These are phyloP conservation scores for Danionella cerebrum DNA, from an alignment of 2,113 vertebrate species.

Conservation along the genomic window DNA sequence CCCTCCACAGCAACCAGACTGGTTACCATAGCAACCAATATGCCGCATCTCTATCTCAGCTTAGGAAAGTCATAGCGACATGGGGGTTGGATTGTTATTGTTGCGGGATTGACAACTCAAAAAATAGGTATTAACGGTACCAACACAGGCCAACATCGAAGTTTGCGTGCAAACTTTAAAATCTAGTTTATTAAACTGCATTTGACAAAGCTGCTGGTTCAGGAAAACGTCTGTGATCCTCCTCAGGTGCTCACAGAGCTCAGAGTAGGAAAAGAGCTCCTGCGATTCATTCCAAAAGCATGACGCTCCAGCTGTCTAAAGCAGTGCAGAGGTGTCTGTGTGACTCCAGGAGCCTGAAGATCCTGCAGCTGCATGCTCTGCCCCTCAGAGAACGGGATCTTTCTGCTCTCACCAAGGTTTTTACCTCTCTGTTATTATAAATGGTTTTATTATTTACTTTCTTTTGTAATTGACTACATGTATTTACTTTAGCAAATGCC, in stretches of 20 bases:
- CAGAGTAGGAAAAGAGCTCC: constrained; percentile 72
- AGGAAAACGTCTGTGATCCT: neutral
- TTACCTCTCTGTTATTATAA: neutral
- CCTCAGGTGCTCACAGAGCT: constrained; percentile 7
- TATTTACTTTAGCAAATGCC: no score
- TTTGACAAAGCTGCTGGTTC: neutral
- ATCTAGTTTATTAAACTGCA: no score
- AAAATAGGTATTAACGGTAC: no score
- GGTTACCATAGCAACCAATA: no score
- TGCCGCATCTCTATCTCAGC: no score
- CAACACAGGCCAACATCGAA: no score
- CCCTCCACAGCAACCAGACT: no score
- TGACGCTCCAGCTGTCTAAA: constrained; percentile 81
- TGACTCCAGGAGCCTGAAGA: constrained; percentile 71
- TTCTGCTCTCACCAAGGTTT: constrained; percentile 75
- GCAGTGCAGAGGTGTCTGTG: constrained; percentile 77
- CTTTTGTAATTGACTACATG: no score
- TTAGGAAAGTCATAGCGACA: no score
- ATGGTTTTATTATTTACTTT: neutral
- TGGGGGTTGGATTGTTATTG: no score
- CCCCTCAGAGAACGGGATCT: constrained; percentile 83
- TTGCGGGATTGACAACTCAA: no score
- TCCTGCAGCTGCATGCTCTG: constrained; percentile 81
- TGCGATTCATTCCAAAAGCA: constrained; percentile 75
- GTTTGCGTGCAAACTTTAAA: no score